A percentile compares a stretch with the other conserved stretches of the same genome.
These are phyloP conservation scores for Coenobita brevimanus DNA, from an alignment of 1,140 invertebrate species.

Conservation along the genomic window DNA sequence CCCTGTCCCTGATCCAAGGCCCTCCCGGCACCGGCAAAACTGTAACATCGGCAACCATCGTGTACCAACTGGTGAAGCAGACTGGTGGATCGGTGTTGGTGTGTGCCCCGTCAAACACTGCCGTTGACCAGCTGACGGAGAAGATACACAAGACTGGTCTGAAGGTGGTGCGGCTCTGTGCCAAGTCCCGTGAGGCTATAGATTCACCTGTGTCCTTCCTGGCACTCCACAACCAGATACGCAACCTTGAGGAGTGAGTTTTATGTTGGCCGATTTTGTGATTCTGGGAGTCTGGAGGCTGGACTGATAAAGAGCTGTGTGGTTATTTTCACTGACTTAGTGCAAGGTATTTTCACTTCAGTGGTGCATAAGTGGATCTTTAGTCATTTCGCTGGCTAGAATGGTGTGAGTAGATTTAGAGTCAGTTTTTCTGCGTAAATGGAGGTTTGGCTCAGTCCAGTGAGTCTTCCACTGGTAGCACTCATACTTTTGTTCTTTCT, in stretches of 20 bases:
- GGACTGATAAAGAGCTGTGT: too few relatives aligned
- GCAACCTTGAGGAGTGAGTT: conserved; percentile 84
- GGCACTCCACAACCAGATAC: conserved; percentile 97
- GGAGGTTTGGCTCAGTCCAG: too few relatives aligned
- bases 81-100: conserved; percentile 95
- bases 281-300: too few relatives aligned
- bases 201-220: conserved; percentile 98
- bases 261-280: background rate
- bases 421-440: too few relatives aligned
- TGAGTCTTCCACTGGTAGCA: too few relatives aligned
- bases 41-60: conserved; percentile 98
- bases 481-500: too few relatives aligned
- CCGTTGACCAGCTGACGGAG: conserved; percentile 98
- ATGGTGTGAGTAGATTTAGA: too few relatives aligned
- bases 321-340: too few relatives aligned
- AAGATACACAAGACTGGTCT: conserved; percentile 98
- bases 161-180: conserved; percentile 96
- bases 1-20: conserved; percentile 95
- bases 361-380: too few relatives aligned
- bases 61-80: conserved; percentile 97
- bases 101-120: conserved; percentile 99
- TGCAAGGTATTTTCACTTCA: too few relatives aligned
- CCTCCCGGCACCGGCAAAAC: conserved; percentile 97
- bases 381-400: too few relatives aligned
- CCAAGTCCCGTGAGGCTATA: conserved; percentile 98